Conservation (phyloP, 2,888 invertebrate genomes). For the Patella ulyssiponensis region DNA sequence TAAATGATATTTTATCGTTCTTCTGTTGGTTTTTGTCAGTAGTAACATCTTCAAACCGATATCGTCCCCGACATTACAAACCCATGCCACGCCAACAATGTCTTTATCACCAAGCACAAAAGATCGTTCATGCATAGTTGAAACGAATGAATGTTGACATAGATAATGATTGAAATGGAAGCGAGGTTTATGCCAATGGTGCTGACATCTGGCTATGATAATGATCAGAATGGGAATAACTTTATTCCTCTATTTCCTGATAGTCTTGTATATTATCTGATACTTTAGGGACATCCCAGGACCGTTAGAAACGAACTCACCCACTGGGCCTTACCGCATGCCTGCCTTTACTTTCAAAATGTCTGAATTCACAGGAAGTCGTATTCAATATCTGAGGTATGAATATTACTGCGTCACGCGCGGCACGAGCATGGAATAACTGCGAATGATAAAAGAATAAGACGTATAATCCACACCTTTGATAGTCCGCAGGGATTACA, state of each 20-base stretch:
- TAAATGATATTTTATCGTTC: slow-evolving; percentile 9
- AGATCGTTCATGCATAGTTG: neutral
- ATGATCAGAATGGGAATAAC: neutral
- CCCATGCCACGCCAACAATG: neutral
- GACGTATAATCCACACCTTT: neutral
- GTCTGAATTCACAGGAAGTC: slow-evolving; percentile 5
- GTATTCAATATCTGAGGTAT: slow-evolving; percentile 1
- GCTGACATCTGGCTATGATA: neutral
- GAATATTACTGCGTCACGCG: slow-evolving; percentile 1
- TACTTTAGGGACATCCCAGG: slow-evolving; percentile 6
- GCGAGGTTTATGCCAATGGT: neutral
- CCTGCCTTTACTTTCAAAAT: slow-evolving; percentile 7
- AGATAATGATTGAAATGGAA: neutral
- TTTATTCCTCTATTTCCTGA: neutral
- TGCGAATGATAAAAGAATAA: neutral
- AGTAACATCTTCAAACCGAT: neutral
- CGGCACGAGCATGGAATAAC: slow-evolving; percentile 7
- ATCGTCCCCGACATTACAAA: neutral
- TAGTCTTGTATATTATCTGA: neutral
- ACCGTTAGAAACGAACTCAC: slow-evolving; percentile 9
- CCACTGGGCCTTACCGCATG: neutral
- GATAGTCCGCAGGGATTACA: neutral
- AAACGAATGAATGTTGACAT: slow-evolving; percentile 9
- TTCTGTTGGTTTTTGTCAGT: neutral
- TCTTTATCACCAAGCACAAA: neutral